Evolutionary conservation across 2,888 invertebrate species (phyloP).

Genomic region (Diarsia rubi): DNA sequence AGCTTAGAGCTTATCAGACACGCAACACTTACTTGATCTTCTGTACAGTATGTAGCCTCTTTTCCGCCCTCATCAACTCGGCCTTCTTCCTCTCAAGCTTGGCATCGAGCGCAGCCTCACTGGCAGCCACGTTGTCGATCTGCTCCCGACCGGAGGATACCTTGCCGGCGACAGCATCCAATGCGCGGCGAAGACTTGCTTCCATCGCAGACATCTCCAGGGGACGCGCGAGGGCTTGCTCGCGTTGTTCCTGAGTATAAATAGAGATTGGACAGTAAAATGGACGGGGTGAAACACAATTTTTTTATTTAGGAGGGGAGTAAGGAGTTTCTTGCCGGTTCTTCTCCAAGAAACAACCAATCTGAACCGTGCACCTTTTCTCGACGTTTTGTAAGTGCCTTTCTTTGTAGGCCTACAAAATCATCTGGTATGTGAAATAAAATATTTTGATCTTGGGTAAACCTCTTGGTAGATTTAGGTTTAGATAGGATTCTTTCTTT

Average conservation of each 20-base stretch:
- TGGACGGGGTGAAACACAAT: too few species aligned
- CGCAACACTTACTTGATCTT: constrained; percentile 94
- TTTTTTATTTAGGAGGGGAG: too few species aligned
- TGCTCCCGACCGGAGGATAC: constrained; percentile 94
- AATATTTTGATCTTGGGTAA: not conserved
- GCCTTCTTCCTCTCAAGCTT: constrained; percentile 97
- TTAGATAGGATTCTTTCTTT: not conserved
- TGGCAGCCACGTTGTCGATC: constrained; percentile 96
- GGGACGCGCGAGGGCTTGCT: constrained; percentile 95
- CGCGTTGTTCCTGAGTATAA: constrained; percentile 91
- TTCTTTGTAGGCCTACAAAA: too few species aligned
- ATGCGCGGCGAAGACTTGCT: constrained; percentile 94
- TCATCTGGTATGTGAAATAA: too few species aligned
- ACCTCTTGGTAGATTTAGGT: not conserved
- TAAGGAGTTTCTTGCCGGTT: too few species aligned
- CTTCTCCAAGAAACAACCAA: too few species aligned
- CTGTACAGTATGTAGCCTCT: constrained; percentile 97
- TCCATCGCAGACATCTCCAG: constrained; percentile 96
- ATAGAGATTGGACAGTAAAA: not conserved
- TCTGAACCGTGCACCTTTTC: too few species aligned
- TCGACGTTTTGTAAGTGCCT: too few species aligned
- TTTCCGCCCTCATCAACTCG: constrained; percentile 98
- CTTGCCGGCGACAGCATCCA: constrained; percentile 93
- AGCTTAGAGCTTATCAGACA: not conserved
- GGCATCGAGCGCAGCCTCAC: constrained; percentile 96